Conservation (phyloP, 2,797 vertebrate genomes). For the Enteromius unitaeniatus region DNA sequence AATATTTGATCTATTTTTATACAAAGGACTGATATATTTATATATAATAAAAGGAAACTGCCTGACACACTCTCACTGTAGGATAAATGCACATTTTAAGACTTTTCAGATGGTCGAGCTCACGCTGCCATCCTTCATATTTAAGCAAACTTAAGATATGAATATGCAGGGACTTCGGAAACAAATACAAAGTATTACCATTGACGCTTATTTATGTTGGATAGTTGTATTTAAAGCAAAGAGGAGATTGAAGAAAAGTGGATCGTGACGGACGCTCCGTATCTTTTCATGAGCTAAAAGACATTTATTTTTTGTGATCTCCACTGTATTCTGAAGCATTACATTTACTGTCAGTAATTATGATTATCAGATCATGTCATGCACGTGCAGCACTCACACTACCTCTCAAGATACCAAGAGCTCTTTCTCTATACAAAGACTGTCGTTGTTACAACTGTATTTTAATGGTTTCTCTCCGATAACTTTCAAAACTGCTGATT, state of each 20-base stretch:
- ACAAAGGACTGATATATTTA: slow-evolving; percentile 65
- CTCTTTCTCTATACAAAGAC: slow-evolving; percentile 54
- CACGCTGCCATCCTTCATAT: slow-evolving; percentile 39
- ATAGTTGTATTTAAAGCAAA: slow-evolving; percentile 27
- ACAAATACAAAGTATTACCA: slow-evolving; percentile 49
- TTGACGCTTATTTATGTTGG: slow-evolving; percentile 54
- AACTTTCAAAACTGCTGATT: slow-evolving; percentile 31
- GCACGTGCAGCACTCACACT: slow-evolving; percentile 57
- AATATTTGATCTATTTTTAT: slow-evolving; percentile 66
- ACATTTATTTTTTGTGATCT: slow-evolving; percentile 38
- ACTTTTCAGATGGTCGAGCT: slow-evolving; percentile 29
- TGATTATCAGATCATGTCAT: slow-evolving; percentile 43
- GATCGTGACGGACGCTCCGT: neutral
- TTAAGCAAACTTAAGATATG: slow-evolving; percentile 41
- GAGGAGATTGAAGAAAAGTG: slow-evolving; percentile 21
- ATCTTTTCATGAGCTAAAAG: slow-evolving; percentile 27
- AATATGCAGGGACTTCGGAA: slow-evolving; percentile 53
- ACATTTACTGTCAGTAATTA: slow-evolving; percentile 57
- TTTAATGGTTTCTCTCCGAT: slow-evolving; percentile 38
- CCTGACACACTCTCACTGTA: slow-evolving; percentile 60
- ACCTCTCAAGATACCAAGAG: slow-evolving; percentile 61
- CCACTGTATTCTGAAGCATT: slow-evolving; percentile 49
- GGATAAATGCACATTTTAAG: slow-evolving; percentile 56
- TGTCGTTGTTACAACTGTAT: slow-evolving; percentile 32
- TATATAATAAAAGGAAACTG: slow-evolving; percentile 49